Conservation (phyloP, 1,140 invertebrate genomes). For the Apis dorsata region DNA sequence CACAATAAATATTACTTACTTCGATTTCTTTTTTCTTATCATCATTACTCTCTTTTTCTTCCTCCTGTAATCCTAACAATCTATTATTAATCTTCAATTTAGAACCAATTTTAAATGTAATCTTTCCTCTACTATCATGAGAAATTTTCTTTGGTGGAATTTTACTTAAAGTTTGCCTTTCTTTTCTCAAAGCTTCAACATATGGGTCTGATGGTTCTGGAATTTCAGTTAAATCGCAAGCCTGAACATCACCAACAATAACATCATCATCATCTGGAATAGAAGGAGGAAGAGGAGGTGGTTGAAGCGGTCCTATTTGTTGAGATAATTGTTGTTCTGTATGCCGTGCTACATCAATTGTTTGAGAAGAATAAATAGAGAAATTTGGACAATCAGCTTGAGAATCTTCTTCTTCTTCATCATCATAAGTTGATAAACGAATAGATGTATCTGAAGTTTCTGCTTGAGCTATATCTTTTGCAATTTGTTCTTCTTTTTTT, state of each 20-base stretch:
- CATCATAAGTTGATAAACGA: conserved; percentile 72
- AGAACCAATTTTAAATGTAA: conserved; percentile 77
- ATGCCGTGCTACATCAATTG: conserved; percentile 86
- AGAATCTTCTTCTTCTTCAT: conserved; percentile 81
- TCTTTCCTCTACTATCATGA: conserved; percentile 75
- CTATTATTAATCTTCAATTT: conserved; percentile 75
- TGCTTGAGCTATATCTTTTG: conserved; percentile 41
- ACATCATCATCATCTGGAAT: conserved; percentile 71
- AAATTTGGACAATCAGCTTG: conserved; percentile 90
- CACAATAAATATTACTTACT: background rate
- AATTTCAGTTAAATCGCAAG: conserved; percentile 72
- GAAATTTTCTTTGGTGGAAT: conserved; percentile 77
- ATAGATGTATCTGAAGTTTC: conserved; percentile 47
- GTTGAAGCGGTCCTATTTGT: conserved; percentile 75
- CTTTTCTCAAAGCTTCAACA: conserved; percentile 75
- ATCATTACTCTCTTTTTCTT: conserved; percentile 24
- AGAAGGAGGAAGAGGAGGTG: conserved; percentile 64
- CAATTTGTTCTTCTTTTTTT: conserved; percentile 46
- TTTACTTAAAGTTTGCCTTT: conserved; percentile 74
- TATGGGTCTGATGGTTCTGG: conserved; percentile 75
- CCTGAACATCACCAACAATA: conserved; percentile 73
- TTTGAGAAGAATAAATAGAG: conserved; percentile 89
- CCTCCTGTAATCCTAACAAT: conserved; percentile 69
- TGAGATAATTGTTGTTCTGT: conserved; percentile 78
- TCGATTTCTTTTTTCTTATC: conserved; percentile 28